These are phyloP conservation scores for Geotrupes spiniger DNA, from an alignment of 2,888 invertebrate species.

Conservation along the genomic window DNA sequence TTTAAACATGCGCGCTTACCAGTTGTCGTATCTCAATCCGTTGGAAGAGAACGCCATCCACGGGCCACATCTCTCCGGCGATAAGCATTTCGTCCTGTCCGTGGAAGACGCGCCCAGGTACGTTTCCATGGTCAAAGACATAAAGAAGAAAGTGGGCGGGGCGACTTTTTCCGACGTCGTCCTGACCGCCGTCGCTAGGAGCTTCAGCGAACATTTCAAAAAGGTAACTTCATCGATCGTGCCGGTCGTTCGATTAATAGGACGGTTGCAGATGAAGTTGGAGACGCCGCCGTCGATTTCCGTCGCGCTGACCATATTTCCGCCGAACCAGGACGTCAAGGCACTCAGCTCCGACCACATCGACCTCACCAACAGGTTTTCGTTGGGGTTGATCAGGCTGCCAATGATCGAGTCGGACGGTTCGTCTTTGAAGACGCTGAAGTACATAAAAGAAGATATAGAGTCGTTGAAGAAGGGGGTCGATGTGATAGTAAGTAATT, in stretches of 20 bases:
- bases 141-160: conserved; percentile 2
- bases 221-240: conserved; percentile 4
- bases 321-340: conserved; percentile 10
- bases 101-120: conserved; percentile 9
- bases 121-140: conserved; percentile 4
- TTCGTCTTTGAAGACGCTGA: background rate
- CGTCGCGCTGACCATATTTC: conserved; percentile 10
- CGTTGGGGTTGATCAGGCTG: conserved; percentile 3
- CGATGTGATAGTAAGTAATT: conserved; percentile 10
- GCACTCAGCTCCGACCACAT: background rate
- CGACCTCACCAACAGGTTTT: conserved; percentile 7
- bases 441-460: conserved; percentile 5
- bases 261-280: background rate
- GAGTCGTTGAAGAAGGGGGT: conserved; percentile 5
- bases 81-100: conserved; percentile 10
- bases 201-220: conserved; percentile 7
- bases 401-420: background rate
- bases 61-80: conserved; percentile 8
- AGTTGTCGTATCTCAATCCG: conserved; percentile 5
- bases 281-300: conserved; percentile 1
- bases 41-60: conserved; percentile 8
- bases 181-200: conserved; percentile 7
- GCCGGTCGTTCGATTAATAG: background rate
- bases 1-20: conserved; percentile 4
- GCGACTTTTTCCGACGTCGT: conserved; percentile 7